Base-by-base conservation (phyloP, 2,888 invertebrate genomes). In the Elegia similella region DNA sequence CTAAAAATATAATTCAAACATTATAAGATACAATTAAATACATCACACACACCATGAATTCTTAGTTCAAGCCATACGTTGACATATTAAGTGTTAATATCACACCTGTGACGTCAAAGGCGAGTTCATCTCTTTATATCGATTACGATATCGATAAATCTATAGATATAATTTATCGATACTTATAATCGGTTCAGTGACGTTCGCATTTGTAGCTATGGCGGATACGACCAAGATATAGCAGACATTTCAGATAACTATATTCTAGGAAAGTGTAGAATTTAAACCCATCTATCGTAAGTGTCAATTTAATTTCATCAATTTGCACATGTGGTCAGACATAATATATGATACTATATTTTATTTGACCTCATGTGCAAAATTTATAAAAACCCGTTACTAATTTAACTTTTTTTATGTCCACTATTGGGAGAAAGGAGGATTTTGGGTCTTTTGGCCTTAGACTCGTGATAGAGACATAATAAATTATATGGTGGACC, bases 131-230 rank as follows among this genome's bases (percentile, higher is more conserved):
- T 29, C n/a, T 42, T 17, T 13, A 16, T 7, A 10, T 44, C 42
- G 38, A 54, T 43, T 23, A 29, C 15, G 13, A 7, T 43, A 54
- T 54, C 44, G 32, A 54, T 32, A 44, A 44, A 53, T 44, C 32
- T 12, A 43, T 34, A 5, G 17, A n/a, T 23, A 29, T 47, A 15
- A 7, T 29, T 43, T 13, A 43, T 43, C 53, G 32, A 48, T 54
- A n/a, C 6, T 16, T 8, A 42, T 13, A 43, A 52, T 23, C 30
- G 15, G n/a, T 7, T 30, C 30, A 15, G 30, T 44, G 53, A 54
- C 12, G 29, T 43, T 54, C 53, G 43, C 53, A 44, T 13, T 17
- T 29, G 52, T 29, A 42, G 52, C 42, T 42, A 29, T 13, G 7
- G 32, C 34, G 42, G 23, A 42, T n/a, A n/a, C 42, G 10, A 13